Conservation (phyloP, 2,888 invertebrate species). For the Tineola bisselliella region DNA sequence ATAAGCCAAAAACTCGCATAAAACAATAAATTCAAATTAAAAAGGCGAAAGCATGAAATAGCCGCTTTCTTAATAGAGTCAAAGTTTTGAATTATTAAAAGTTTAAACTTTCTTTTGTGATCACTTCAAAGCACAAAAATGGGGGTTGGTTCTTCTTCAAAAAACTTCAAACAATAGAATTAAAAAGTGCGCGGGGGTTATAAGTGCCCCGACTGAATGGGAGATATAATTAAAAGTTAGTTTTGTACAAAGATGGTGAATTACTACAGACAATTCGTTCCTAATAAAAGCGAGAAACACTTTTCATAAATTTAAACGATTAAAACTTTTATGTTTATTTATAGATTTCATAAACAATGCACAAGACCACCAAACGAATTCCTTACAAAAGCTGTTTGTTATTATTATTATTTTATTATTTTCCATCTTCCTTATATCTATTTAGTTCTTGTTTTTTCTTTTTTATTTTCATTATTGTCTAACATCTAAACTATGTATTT, state of each 20-base stretch:
- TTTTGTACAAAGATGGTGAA: neutral
- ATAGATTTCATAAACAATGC: too few relatives aligned
- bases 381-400: too few relatives aligned
- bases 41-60: neutral
- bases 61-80: neutral
- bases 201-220: neutral
- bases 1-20: neutral
- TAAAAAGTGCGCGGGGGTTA: neutral
- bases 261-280: neutral
- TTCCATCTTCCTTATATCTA: too few relatives aligned
- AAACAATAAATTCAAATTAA: neutral
- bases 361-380: too few relatives aligned
- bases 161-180: neutral
- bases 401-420: too few relatives aligned
- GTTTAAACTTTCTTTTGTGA: neutral
- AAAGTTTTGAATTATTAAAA: constrained; percentile 5
- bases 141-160: neutral
- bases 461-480: too few relatives aligned
- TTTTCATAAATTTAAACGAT: too few relatives aligned
- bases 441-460: too few relatives aligned
- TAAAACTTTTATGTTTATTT: too few relatives aligned
- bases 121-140: neutral
- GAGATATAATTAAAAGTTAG: neutral
- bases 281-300: too few relatives aligned
- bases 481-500: too few relatives aligned